Evolutionary conservation across 2,888 invertebrate genomes (phyloP), one percentile per base, ranked within the genome.

Genomic region (Busseola fusca): DNA sequence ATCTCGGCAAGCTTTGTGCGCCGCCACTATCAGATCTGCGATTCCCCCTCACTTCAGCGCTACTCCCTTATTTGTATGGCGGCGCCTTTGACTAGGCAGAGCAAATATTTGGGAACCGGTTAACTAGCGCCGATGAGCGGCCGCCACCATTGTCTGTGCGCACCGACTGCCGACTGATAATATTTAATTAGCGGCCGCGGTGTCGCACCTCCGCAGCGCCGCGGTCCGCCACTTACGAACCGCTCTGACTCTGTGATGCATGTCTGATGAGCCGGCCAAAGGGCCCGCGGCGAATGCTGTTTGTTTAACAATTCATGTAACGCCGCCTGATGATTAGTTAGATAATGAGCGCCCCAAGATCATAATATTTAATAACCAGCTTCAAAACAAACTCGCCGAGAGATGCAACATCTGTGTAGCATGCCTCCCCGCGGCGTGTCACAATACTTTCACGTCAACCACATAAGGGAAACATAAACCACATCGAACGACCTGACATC

Each of bases 121-220:
- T 93, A 94, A 93, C 93, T 93, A 93, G 91, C 92, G 91, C 92
- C 92, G 92, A 93, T 94, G 92, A 93, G 89, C 90, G 91, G 91
- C 88, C 89, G 88, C 91, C 87, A 88, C 90, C 81, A 93, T 95
- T 95, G 94, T 94, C 92, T 93, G 91, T 90, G 88, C 87, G 87
- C 88, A 89, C 92, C 91, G 93, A 91, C 91, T 90, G 90, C 87
- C 88, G 83, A 91, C 91, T 94, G 94, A 94, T 94, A 94, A 95
- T 95, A 94, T 95, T 94, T 95, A 95, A 95, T 95, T 94, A 95
- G 94, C 92, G 92, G 90, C 91, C 88, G 83, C 89, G 91, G 88
- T 92, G 93, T 95, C 92, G 92, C 94, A 94, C 95, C 94, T 94
- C 88, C 93, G 91, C 94, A 93, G 94, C 14, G 93, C 88, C 93